phyloP scores from a whole-genome alignment of 2,113 vertebrate species.

The Hippocampus abdominalis region DNA sequence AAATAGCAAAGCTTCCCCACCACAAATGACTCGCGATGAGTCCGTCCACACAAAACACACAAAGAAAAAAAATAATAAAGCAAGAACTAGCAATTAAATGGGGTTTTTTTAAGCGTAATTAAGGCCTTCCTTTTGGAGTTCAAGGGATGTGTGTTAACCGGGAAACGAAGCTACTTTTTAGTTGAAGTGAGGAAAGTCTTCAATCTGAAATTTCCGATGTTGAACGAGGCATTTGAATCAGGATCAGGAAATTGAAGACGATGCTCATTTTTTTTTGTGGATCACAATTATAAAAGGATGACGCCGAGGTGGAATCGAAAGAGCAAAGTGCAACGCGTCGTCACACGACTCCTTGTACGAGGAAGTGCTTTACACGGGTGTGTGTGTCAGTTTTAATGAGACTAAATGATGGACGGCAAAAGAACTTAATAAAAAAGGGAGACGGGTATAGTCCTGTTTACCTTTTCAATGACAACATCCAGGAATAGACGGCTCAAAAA shows the following conservation, averaged over 20 bases:
- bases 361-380: constrained; percentile 47
- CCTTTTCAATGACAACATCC: not conserved
- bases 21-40: no score
- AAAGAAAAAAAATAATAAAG: not conserved
- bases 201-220: not conserved
- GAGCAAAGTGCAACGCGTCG: constrained; percentile 34
- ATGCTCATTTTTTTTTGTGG: not conserved
- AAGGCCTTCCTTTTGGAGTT: not conserved
- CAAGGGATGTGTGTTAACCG: not conserved
- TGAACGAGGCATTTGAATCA: not conserved
- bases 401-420: constrained; percentile 29
- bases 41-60: not conserved
- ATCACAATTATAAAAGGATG: not conserved
- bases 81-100: not conserved
- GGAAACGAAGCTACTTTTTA: not conserved
- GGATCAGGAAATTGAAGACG: not conserved
- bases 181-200: not conserved
- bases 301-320: constrained; percentile 9
- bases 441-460: not conserved
- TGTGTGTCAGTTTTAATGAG: constrained; percentile 52
- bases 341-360: constrained; percentile 19
- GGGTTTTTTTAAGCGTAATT: not conserved
- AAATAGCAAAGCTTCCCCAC: not conserved
- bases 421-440: not conserved
- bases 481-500: not conserved